These are phyloP conservation scores for Uloborus plumipes DNA, from an alignment of 2,888 invertebrate species.

Conservation along the genomic window DNA sequence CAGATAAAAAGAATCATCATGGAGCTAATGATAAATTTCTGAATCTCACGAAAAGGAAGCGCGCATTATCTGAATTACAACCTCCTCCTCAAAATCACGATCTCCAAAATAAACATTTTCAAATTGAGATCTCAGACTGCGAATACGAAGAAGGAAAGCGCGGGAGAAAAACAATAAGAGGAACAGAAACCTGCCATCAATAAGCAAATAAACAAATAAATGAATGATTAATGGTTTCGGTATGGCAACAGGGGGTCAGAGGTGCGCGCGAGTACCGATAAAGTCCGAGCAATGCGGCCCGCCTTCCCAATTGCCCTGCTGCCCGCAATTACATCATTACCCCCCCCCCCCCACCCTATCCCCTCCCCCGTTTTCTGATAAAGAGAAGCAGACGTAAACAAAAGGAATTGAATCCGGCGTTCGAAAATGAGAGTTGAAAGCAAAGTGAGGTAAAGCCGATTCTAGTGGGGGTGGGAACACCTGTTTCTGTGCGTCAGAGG, in stretches of 20 bases:
- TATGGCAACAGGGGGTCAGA: slow-evolving; percentile 28
- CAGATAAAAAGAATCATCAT: too few species aligned
- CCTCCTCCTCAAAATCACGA: too few species aligned
- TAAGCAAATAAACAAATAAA: slow-evolving; percentile 34
- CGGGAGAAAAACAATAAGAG: slow-evolving; percentile 12
- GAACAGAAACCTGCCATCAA: slow-evolving; percentile 20
- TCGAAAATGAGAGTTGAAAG: too few species aligned
- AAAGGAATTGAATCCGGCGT: slow-evolving; percentile 42
- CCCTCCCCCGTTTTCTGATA: slow-evolving; percentile 1
- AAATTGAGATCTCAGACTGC: too few species aligned
- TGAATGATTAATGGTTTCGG: slow-evolving; percentile 28
- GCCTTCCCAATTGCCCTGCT: slow-evolving; percentile 49
- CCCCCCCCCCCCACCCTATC: slow-evolving; percentile 11
- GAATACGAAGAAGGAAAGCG: background rate
- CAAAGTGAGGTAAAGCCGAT: too few species aligned
- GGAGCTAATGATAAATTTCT: too few species aligned
- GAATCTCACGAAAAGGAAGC: too few species aligned
- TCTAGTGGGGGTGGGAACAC: too few species aligned
- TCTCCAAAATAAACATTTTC: too few species aligned
- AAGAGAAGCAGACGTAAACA: slow-evolving; percentile 38
- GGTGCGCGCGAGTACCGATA: slow-evolving; percentile 24
- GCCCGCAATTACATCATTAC: slow-evolving; percentile 56
- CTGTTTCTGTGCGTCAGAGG: too few species aligned
- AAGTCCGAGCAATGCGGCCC: slow-evolving; percentile 19
- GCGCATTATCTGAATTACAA: too few species aligned